Evolutionary conservation across 2,113 vertebrate genomes (phyloP).

Genomic region (Chlorodrepanis virens): DNA sequence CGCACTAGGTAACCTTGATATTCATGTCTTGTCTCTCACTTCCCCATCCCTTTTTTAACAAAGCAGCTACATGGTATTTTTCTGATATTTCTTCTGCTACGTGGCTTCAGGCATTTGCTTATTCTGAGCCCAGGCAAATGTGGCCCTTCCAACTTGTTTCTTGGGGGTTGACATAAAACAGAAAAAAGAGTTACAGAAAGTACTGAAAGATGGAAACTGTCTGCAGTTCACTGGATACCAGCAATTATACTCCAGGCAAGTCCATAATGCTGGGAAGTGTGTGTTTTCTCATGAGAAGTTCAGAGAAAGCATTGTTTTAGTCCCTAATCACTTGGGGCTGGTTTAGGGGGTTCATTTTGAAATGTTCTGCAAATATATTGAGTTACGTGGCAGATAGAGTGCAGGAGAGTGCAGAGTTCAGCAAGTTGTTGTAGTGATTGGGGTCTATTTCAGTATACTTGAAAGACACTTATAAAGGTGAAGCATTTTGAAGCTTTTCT

Average conservation of each 20-base stretch:
- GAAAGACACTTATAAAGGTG: conserved; percentile 9
- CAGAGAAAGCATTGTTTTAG: conserved; percentile 41
- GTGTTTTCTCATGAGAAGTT: conserved; percentile 51
- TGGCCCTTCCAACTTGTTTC: background rate
- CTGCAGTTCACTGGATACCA: conserved; percentile 30
- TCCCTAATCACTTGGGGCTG: conserved; percentile 7
- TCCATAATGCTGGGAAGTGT: background rate
- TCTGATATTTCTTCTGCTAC: background rate
- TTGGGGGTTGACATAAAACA: background rate
- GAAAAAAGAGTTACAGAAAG: background rate
- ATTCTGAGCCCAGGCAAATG: background rate
- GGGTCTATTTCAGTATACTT: background rate
- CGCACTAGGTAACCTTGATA: background rate
- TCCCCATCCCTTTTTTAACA: background rate
- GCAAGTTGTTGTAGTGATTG: background rate
- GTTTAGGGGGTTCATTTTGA: conserved; percentile 34
- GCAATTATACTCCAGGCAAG: conserved; percentile 21
- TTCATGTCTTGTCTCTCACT: background rate
- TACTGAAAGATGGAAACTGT: background rate
- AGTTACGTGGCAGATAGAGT: conserved; percentile 25
- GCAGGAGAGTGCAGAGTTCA: conserved; percentile 57
- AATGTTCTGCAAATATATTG: conserved; percentile 50
- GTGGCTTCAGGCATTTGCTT: background rate
- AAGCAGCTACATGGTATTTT: background rate
- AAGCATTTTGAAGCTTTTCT: conserved; percentile 23